Conservation (phyloP, 2,113 vertebrate genomes). For the Coregonus clupeaformis region DNA sequence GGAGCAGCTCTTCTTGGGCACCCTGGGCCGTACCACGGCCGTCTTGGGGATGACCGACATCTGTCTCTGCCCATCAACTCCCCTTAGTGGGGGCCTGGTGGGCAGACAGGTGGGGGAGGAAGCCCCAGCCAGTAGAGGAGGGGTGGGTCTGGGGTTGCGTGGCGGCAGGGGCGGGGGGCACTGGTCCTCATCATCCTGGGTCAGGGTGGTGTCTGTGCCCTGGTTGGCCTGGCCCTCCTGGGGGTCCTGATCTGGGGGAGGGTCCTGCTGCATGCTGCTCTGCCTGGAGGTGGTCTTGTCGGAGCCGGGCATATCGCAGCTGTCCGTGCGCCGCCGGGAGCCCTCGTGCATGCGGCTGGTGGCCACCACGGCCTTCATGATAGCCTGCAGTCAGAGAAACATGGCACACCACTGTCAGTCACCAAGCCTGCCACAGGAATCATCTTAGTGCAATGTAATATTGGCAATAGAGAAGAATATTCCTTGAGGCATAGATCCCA, state of each 20-base stretch:
- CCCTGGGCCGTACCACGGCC: conserved; percentile 55
- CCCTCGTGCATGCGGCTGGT: conserved; percentile 83
- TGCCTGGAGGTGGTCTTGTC: conserved; percentile 64
- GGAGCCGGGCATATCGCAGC: conserved; percentile 71
- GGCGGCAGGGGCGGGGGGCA: conserved; percentile 37
- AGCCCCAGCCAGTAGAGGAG: conserved; percentile 11
- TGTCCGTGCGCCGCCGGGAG: conserved; percentile 75
- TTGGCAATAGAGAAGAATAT: no score
- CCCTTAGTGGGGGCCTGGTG: conserved; percentile 66
- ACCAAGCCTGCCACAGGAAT: no score
- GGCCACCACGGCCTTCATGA: conserved; percentile 85
- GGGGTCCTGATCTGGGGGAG: conserved; percentile 38
- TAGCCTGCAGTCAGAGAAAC: conserved; percentile 69
- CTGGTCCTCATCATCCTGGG: conserved; percentile 24
- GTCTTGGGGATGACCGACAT: conserved; percentile 63
- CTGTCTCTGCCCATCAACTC: conserved; percentile 63
- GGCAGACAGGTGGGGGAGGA: conserved; percentile 28
- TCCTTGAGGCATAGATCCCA: no score
- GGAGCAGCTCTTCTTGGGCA: conserved; percentile 68
- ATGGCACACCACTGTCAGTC: neutral
- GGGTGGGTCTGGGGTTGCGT: conserved; percentile 46
- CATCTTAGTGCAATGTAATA: no score
- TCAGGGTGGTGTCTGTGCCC: conserved; percentile 34
- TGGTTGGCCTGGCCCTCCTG: conserved; percentile 25
- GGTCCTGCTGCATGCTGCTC: conserved; percentile 70